phyloP scores from a whole-genome alignment of 2,113 vertebrate species.

The Xiphorhynchus elegans region DNA sequence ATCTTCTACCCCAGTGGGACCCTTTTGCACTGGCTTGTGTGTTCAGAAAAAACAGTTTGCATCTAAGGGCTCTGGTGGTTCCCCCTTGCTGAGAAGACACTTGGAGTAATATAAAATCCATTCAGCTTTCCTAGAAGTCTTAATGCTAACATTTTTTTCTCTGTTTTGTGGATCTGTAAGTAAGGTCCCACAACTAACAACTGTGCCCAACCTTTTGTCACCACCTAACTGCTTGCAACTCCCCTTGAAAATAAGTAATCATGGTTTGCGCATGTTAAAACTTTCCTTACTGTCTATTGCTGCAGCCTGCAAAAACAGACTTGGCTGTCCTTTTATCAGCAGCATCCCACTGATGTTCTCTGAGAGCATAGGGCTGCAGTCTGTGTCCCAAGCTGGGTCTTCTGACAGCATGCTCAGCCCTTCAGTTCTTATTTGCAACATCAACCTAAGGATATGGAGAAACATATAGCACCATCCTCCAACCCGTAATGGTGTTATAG shows the following conservation, averaged over 20 bases:
- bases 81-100: not conserved
- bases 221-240: not conserved
- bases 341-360: not conserved
- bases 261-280: not conserved
- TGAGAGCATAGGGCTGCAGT: not conserved
- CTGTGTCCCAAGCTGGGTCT: not conserved
- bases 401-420: not conserved
- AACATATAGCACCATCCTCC: not conserved
- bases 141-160: not conserved
- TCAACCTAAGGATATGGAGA: not conserved
- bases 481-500: not conserved
- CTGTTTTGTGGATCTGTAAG: not conserved
- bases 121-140: not conserved
- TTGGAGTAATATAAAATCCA: not conserved
- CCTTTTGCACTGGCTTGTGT: not conserved
- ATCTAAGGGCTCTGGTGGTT: not conserved
- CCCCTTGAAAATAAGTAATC: not conserved
- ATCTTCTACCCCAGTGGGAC: not conserved
- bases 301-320: fast-evolving
- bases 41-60: not conserved
- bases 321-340: not conserved
- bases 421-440: not conserved
- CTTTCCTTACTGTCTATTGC: not conserved
- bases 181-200: not conserved
- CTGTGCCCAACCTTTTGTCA: not conserved